Evolutionary conservation across 2,797 vertebrate species (phyloP), one percentile per base, ranked within the genome.

Genomic region (Botia almorhae): DNA sequence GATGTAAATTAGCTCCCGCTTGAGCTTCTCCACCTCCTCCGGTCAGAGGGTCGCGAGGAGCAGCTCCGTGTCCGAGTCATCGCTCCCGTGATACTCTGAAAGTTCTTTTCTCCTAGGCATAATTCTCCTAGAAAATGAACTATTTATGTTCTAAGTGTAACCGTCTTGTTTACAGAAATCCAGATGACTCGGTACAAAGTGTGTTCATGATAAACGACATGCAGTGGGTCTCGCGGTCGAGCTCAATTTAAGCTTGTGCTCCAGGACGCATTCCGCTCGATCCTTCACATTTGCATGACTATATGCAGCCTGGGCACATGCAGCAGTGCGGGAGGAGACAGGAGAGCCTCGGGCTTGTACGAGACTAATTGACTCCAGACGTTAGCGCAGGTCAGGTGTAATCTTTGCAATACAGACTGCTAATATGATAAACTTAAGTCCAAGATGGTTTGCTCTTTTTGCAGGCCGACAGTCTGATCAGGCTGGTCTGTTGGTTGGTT

Each of bases 1-100:
- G 63, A 87, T 93, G 58, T 91, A 90, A 2, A 94, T 92, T 80
- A 96, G 82, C 82, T 96, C 94, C 84, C 91, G 92, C 86, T 95
- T 90, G 87, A 96, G 88, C 86, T 96, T 93, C 71, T 96, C 92
- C 92, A 96, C 92, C 90, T 96, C 96, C 86, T 96, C 95, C 0
- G 95, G 93, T 14, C 95, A 95, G 69, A 97, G 89, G 1, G 93
- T 93, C 17, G 93, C 94, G 76, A 97, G 81, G 71, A 96, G 90
- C 48, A 87, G 92, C 87, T 96, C 96, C 0, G 96, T 94, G 53
- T 96, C 96, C 0, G 93, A 94, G 82, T 96, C 95, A 78, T 94
- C 81, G 69, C 81, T 82, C 33, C 56, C 61, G 5, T 68, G 76
- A 0, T n/a, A n/a, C n/a, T n/a, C n/a, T 1, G 63, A 74, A 23